Percentiles rank a stretch among this genome's conserved stretches.
Evolutionary conservation across 2,888 invertebrate genomes (phyloP).

Genomic region (Tenthredo mesomela): DNA sequence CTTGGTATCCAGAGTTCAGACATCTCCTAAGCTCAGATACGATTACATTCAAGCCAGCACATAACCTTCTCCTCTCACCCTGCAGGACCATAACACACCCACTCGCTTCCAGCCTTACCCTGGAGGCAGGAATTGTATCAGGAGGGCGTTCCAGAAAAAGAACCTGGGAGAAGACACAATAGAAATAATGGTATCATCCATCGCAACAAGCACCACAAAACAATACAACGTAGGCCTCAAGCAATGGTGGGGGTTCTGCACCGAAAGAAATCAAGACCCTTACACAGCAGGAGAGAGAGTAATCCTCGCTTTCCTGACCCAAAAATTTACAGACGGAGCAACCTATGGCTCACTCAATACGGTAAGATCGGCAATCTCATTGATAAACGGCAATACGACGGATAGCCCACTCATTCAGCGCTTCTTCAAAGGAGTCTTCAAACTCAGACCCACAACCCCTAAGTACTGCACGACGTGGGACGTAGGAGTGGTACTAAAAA

Average conservation of each 20-base stretch:
- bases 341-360: conserved; percentile 60
- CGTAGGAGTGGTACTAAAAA: conserved; percentile 14
- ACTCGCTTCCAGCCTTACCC: conserved; percentile 57
- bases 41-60: neutral
- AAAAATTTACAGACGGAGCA: conserved; percentile 21
- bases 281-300: neutral
- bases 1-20: conserved; percentile 47
- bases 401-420: conserved; percentile 56
- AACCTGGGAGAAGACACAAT: conserved; percentile 53
- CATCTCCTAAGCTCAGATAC: neutral
- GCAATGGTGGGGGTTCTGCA: conserved; percentile 59
- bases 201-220: conserved; percentile 58
- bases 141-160: conserved; percentile 56
- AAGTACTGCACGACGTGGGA: conserved; percentile 64
- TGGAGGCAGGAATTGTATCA: conserved; percentile 53
- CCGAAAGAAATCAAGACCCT: neutral
- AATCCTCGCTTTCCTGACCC: conserved; percentile 24
- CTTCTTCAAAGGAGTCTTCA: conserved; percentile 56
- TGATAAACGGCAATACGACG: conserved; percentile 57
- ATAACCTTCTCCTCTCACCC: conserved; percentile 58
- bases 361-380: conserved; percentile 60
- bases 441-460: conserved; percentile 56
- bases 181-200: conserved; percentile 57
- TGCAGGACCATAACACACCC: conserved; percentile 59
- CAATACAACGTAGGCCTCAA: conserved; percentile 59